A percentile compares a stretch with the other conserved stretches of the same genome.
These are phyloP conservation scores for Agelas oroides DNA, from an alignment of 37 sponge, comb jelly and placozoan genomes.

Conservation along the genomic window DNA sequence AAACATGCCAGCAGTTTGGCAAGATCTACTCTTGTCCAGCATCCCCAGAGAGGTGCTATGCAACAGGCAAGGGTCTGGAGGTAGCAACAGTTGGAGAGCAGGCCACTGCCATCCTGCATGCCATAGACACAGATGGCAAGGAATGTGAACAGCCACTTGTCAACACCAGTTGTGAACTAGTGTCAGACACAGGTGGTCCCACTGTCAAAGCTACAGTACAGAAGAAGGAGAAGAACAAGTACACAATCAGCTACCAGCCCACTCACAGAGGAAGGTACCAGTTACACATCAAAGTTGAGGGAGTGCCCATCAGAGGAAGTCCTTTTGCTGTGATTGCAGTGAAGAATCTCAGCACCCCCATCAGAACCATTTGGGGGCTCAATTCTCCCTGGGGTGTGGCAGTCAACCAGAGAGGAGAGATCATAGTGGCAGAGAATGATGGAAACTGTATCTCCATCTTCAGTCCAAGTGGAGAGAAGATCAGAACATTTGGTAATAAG, in stretches of 20 bases:
- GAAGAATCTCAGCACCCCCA: not conserved
- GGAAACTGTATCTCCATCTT: slow-evolving; percentile 23
- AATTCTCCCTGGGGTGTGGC: slow-evolving; percentile 36
- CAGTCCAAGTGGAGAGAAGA: not conserved
- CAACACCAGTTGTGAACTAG: slow-evolving; percentile 4
- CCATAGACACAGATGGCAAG: not conserved
- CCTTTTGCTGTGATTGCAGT: not conserved
- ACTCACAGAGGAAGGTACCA: not conserved
- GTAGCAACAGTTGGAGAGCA: not conserved
- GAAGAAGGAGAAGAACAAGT: not conserved
- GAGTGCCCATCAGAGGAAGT: slow-evolving; percentile 18
- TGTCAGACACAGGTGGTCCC: not conserved
- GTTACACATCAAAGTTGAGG: slow-evolving; percentile 20
- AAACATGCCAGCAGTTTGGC: slow-evolving; percentile 16
- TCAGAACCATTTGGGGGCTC: not conserved
- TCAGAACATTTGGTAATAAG: slow-evolving; percentile 24
- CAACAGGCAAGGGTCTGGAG: not conserved
- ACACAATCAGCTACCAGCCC: slow-evolving; percentile 25
- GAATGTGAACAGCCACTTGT: not conserved
- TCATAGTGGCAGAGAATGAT: slow-evolving; percentile 14
- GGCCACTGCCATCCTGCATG: not conserved
- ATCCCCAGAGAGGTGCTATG: not conserved
- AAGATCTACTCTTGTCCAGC: not conserved
- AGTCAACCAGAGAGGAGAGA: slow-evolving; percentile 32
- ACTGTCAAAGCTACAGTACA: not conserved